Evolutionary conservation across 2,113 vertebrate species (phyloP).

Genomic region (Scytalopus superciliaris): DNA sequence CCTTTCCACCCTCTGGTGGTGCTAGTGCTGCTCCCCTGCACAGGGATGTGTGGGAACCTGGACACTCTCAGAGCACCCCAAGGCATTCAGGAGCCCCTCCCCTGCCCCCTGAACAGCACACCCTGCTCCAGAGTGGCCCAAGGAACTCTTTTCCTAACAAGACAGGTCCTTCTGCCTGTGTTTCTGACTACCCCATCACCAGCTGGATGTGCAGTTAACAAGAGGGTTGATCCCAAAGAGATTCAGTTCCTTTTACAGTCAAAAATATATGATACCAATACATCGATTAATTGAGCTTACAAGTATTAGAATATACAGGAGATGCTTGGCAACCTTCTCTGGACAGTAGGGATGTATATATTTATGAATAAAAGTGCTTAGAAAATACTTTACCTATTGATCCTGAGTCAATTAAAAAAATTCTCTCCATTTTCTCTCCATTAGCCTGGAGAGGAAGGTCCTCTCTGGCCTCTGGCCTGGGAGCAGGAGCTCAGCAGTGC

Average conservation of each 20-base stretch:
- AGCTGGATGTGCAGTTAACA: not conserved
- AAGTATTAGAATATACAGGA: not conserved
- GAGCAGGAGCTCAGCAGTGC: not conserved
- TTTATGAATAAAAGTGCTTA: not conserved
- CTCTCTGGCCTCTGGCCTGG: not conserved
- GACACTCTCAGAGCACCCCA: not conserved
- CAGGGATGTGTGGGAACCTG: fast-evolving
- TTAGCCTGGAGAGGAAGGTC: not conserved
- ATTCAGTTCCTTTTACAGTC: not conserved
- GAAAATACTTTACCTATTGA: not conserved
- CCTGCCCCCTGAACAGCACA: not conserved
- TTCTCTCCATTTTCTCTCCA: not conserved
- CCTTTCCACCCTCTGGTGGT: not conserved
- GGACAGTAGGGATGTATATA: not conserved
- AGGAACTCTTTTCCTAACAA: not conserved
- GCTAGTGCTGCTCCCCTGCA: not conserved
- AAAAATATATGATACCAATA: fast-evolving
- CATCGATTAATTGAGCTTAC: not conserved
- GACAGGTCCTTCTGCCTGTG: not conserved
- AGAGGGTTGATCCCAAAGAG: not conserved
- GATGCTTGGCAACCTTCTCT: not conserved
- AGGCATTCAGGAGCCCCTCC: not conserved
- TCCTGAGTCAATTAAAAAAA: not conserved
- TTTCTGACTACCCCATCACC: not conserved
- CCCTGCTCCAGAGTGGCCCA: not conserved